phyloP scores from a whole-genome alignment of 2,113 vertebrate species.

The Chaetodon trifascialis region DNA sequence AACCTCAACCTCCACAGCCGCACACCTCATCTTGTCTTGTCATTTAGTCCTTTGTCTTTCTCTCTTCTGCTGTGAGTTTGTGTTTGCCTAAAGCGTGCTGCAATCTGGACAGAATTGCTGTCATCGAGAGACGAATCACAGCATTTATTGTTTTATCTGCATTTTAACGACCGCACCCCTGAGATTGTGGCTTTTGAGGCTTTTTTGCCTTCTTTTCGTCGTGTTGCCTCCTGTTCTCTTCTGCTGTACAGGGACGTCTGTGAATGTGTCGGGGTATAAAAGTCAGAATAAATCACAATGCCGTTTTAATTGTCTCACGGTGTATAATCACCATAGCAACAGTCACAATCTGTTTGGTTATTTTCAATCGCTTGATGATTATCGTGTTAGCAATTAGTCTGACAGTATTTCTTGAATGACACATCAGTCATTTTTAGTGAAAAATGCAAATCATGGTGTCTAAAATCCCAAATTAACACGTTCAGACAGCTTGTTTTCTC shows the following conservation, averaged over 20 bases:
- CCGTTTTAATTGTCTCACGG: background rate
- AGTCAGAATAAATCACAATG: background rate
- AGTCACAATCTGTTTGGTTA: background rate
- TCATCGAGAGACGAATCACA: conserved; percentile 30
- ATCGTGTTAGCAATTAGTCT: background rate
- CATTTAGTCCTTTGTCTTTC: conserved; percentile 5
- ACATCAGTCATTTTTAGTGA: background rate
- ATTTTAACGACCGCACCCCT: conserved; percentile 20
- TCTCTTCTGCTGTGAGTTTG: conserved; percentile 2
- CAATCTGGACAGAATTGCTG: conserved; percentile 23
- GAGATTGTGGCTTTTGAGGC: conserved; percentile 13
- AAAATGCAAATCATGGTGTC: background rate
- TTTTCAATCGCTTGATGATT: background rate
- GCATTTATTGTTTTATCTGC: conserved; percentile 36
- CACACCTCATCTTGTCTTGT: conserved; percentile 10
- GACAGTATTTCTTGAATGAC: background rate
- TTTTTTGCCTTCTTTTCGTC: background rate
- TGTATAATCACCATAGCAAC: background rate
- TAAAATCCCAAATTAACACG: too few species aligned
- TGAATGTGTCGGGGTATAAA: background rate
- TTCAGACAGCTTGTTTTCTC: background rate
- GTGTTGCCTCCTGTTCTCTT: background rate
- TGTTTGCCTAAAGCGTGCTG: conserved; percentile 31
- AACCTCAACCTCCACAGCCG: conserved; percentile 27
- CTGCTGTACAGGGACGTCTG: background rate